Conservation (phyloP, 1,140 invertebrate species). For the Caerostris darwini region DNA sequence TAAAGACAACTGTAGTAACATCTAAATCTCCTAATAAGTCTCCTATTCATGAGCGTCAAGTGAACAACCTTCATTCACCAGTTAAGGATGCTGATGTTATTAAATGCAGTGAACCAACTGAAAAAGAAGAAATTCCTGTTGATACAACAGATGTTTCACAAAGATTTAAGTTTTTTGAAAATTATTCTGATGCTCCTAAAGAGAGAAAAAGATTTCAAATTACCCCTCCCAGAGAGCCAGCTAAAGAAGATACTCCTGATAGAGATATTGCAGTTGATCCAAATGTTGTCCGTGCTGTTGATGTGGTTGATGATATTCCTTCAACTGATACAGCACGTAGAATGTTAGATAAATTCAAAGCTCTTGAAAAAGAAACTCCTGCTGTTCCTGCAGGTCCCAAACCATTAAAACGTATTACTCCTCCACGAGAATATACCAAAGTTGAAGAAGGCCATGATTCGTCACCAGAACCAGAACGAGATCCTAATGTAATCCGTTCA, state of each 20-base stretch:
- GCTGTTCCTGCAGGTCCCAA: conserved; percentile 86
- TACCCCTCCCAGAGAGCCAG: conserved; percentile 89
- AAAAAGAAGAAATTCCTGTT: conserved; percentile 88
- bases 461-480: conserved; percentile 79
- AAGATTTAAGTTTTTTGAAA: conserved; percentile 95
- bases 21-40: conserved; percentile 81
- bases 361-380: conserved; percentile 89
- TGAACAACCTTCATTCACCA: conserved; percentile 40
- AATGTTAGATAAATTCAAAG: conserved; percentile 90
- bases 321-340: conserved; percentile 89
- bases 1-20: conserved; percentile 80
- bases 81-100: conserved; percentile 88
- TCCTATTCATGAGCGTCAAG: conserved; percentile 79
- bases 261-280: conserved; percentile 89
- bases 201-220: conserved; percentile 90
- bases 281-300: conserved; percentile 87
- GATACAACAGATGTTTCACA: conserved; percentile 91
- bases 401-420: conserved; percentile 93
- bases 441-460: conserved; percentile 80
- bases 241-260: conserved; percentile 86
- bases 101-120: conserved; percentile 85
- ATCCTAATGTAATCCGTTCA: conserved; percentile 79
- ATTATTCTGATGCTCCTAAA: conserved; percentile 85
- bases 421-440: conserved; percentile 88
- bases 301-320: conserved; percentile 82